phyloP scores from a whole-genome alignment of 2,888 invertebrate genomes.

The Pristionchus mayeri region DNA sequence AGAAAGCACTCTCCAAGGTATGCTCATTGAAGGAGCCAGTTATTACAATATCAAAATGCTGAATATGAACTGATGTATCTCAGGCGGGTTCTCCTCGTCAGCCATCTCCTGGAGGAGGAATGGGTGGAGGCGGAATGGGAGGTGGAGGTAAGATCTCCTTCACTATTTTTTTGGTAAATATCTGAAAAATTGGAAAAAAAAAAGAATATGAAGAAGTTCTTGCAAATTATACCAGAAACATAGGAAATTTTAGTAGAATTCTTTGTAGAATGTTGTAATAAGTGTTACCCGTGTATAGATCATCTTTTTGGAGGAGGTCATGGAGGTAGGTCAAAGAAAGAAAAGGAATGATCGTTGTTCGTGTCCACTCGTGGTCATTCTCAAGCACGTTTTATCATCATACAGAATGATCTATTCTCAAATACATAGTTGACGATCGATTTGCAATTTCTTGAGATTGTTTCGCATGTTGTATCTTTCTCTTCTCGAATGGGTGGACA shows the following conservation, averaged over 20 bases:
- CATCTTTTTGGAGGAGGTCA: conserved; percentile 16
- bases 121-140: conserved; percentile 50
- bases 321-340: not conserved
- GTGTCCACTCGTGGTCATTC: not conserved
- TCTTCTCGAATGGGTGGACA: not conserved
- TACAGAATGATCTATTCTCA: not conserved
- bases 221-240: too few relatives aligned
- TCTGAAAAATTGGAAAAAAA: too few relatives aligned
- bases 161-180: too few relatives aligned
- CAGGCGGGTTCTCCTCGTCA: conserved; percentile 35
- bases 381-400: conserved; percentile 4
- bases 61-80: too few relatives aligned
- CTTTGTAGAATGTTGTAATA: not conserved
- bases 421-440: not conserved
- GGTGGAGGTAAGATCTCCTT: not conserved
- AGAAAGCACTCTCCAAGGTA: conserved; percentile 67
- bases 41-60: too few relatives aligned
- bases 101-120: conserved; percentile 47
- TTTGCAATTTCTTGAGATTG: too few relatives aligned
- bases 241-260: too few relatives aligned
- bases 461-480: not conserved
- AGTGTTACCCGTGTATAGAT: not conserved
- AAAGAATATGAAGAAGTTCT: too few relatives aligned
- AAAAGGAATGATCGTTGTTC: conserved; percentile 8
- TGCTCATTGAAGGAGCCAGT: conserved; percentile 47